A percentile compares a stretch with the other conserved stretches of the same genome.
These are phyloP conservation scores for Callospermophilus lateralis DNA, from an alignment of 2,113 vertebrate species.

Conservation along the genomic window DNA sequence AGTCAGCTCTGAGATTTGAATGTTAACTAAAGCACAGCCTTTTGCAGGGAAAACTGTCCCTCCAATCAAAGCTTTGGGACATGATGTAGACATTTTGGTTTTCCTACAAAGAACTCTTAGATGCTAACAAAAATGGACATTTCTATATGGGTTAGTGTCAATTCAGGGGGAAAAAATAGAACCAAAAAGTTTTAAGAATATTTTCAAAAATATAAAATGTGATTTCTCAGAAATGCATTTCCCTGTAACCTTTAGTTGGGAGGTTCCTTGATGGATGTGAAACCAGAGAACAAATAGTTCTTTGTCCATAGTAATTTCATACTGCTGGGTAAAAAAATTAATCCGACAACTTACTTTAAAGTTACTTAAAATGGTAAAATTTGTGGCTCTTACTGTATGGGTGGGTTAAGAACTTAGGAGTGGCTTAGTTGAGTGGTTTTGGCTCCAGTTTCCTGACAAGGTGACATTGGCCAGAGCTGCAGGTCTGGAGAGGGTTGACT, in stretches of 20 bases:
- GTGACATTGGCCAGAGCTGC: neutral
- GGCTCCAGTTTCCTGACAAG: neutral
- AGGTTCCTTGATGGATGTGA: neutral
- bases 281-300: neutral
- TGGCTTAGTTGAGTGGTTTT: neutral
- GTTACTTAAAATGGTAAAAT: neutral
- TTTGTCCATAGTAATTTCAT: neutral
- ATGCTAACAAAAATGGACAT: neutral
- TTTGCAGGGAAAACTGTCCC: neutral
- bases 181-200: neutral
- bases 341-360: neutral
- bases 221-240: neutral
- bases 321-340: neutral
- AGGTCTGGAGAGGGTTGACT: neutral
- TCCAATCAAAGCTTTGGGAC: neutral
- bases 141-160: neutral
- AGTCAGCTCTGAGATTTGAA: constrained; percentile 12
- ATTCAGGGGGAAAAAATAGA: neutral
- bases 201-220: constrained; percentile 21
- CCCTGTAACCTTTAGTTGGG: neutral
- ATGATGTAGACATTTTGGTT: neutral
- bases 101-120: neutral
- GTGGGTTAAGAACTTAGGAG: neutral
- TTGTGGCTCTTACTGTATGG: neutral
- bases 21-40: neutral